Evolutionary conservation across 1,140 invertebrate genomes (phyloP).

Genomic region (Daktulosphaira vitifoliae): DNA sequence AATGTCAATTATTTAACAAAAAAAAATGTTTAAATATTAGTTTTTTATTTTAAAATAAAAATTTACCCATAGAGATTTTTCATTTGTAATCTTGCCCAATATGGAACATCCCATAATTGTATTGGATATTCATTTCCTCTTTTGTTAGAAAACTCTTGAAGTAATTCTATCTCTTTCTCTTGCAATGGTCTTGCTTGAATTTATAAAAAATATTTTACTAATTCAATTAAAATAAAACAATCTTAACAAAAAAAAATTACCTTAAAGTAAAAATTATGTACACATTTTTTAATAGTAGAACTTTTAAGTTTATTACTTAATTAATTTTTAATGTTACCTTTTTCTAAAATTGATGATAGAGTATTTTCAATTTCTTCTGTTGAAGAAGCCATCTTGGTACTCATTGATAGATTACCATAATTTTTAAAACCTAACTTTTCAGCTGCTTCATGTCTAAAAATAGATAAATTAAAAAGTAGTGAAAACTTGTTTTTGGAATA

Average conservation of each 20-base stretch:
- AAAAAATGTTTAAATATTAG: too few species aligned
- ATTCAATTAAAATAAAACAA: slow-evolving; percentile 26
- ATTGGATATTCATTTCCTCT: slow-evolving; percentile 61
- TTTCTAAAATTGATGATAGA: slow-evolving; percentile 58
- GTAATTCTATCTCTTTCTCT: slow-evolving; percentile 59
- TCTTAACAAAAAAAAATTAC: not conserved
- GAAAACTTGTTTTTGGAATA: too few species aligned
- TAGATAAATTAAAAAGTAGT: too few species aligned
- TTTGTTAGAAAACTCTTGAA: slow-evolving; percentile 66
- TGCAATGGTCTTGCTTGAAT: slow-evolving; percentile 56
- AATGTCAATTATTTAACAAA: too few species aligned
- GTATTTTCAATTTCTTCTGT: slow-evolving; percentile 67
- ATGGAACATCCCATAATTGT: slow-evolving; percentile 76
- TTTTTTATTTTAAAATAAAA: slow-evolving; percentile 29
- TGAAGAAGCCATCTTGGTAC: slow-evolving; percentile 85
- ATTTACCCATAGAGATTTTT: slow-evolving; percentile 21
- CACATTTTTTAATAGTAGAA: too few species aligned
- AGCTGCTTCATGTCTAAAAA: slow-evolving; percentile 59
- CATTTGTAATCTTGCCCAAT: slow-evolving; percentile 65
- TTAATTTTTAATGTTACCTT: too few species aligned
- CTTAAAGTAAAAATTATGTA: slow-evolving; percentile 15
- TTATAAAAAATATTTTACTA: slow-evolving; percentile 36
- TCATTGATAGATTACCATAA: slow-evolving; percentile 80
- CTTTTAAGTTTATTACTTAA: too few species aligned
- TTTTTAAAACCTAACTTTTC: slow-evolving; percentile 66